Conservation (phyloP, 2,797 vertebrate species). For the Coregonus ussuriensis region DNA sequence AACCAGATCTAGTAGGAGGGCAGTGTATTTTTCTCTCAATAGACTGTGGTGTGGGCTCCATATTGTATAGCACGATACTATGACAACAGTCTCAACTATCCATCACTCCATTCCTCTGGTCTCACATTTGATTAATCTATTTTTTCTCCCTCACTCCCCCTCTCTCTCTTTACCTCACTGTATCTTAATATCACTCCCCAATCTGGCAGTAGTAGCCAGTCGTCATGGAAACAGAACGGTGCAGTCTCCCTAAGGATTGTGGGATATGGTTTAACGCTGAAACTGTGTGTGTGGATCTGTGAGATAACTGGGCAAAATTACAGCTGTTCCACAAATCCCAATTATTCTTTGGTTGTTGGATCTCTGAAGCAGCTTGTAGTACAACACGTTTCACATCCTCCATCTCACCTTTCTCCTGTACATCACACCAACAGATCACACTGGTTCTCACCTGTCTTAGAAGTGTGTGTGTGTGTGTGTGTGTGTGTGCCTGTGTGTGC, state of each 20-base stretch:
- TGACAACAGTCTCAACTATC: slow-evolving; percentile 1
- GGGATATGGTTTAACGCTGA: slow-evolving; percentile 77
- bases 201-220: slow-evolving; percentile 81
- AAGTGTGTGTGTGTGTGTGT: background rate
- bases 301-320: slow-evolving; percentile 40
- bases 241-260: slow-evolving; percentile 78
- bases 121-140: slow-evolving; percentile 27
- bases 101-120: slow-evolving; percentile 21
- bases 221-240: slow-evolving; percentile 82
- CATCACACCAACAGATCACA: background rate
- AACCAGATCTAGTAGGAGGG: slow-evolving; percentile 33
- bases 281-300: slow-evolving; percentile 48
- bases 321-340: slow-evolving; percentile 49
- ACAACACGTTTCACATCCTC: background rate
- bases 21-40: slow-evolving; percentile 12
- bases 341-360: slow-evolving; percentile 45
- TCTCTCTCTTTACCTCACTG: slow-evolving; percentile 62
- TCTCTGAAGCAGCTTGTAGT: slow-evolving; percentile 15
- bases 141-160: slow-evolving; percentile 39
- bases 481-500: background rate
- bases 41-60: background rate
- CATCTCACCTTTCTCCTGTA: background rate
- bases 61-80: background rate
- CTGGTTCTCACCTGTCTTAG: background rate
- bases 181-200: slow-evolving; percentile 73